A percentile compares a stretch with the other conserved stretches of the same genome.
Conservation (phyloP, 1,140 invertebrate genomes). For the Ostrea denselamellosa region DNA sequence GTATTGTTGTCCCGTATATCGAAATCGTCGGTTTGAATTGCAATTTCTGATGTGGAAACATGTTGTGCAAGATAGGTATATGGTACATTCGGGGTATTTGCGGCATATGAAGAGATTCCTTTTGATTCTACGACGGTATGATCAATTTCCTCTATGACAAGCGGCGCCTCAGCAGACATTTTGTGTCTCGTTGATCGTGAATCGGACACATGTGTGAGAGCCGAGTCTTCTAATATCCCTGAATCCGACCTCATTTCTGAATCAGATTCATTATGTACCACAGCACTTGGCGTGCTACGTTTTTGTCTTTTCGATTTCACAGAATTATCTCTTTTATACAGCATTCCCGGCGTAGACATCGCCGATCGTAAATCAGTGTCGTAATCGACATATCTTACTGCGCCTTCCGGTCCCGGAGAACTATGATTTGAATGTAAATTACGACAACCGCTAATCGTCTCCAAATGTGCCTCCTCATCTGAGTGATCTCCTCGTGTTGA, state of each 20-base stretch:
- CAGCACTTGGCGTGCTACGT: not conserved
- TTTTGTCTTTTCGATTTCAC: not conserved
- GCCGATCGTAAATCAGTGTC: constrained; percentile 24
- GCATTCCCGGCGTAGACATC: constrained; percentile 31
- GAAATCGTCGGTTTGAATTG: not conserved
- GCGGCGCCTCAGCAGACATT: not conserved
- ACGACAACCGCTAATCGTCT: not conserved
- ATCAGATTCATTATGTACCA: constrained; percentile 31
- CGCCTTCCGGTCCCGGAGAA: constrained; percentile 16
- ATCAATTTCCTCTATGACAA: constrained; percentile 8
- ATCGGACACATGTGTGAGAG: not conserved
- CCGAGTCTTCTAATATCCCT: constrained; percentile 16
- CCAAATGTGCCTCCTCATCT: not conserved
- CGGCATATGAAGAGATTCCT: not conserved
- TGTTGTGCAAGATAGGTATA: not conserved
- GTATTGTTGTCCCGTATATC: not conserved
- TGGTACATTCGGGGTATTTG: not conserved
- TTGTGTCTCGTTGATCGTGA: not conserved
- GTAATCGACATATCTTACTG: constrained; percentile 25
- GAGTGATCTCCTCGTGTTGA: not conserved
- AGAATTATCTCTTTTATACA: not conserved
- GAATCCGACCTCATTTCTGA: constrained; percentile 43
- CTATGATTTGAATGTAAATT: not conserved
- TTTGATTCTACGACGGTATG: not conserved
- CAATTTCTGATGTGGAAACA: constrained; percentile 5